Evolutionary conservation across 2,113 vertebrate species (phyloP), one percentile per base, ranked within the genome.

Genomic region (Lontra canadensis): DNA sequence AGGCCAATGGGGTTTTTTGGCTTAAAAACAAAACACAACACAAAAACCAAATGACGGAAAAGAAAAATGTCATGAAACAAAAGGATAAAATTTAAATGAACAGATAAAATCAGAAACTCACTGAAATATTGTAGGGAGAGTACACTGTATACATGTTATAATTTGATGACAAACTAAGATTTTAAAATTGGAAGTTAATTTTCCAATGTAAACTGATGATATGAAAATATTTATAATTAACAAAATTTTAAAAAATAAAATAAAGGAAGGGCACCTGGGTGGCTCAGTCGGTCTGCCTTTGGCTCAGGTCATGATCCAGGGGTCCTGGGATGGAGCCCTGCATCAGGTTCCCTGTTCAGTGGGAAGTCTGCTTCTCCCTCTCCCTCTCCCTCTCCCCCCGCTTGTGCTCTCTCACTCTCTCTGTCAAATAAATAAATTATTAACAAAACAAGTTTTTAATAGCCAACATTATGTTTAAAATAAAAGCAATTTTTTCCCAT

Each of bases 141-240:
- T 71, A 90, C 15, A 82, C 0, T 55, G 34, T 79, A 7, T 61
- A 44, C 31, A 90, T 90, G 67, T 69, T 39, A 79, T 71, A 88
- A 90, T 82, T 59, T 34, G 57, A 96, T 97, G 44, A 79, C 81
- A 88, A 57, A 88, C 63, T 55, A 95, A 90, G 36, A 93, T 69
- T 49, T 15, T 90, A 42, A 36, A 61, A 57, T 71, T 42, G 36
- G 8, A 87, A 88, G 44, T 65, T 44, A 91, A 79, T 73, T 94
- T 95, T 79, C 81, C 44, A 90, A 55, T 59, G 69, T 76, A 88
- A 96, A 94, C 61, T 13, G 34, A 39, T 65, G 52, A 15, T n/a
- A 73, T 36, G 69, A 88, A 61, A 84, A 85, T 90, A 74, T 93
- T 71, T 65, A 73, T n/a, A 67, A 79, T 73, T 55, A 73, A 15